Evolutionary conservation across 2,888 invertebrate species (phyloP).

Genomic region (Bedellia somnulentella): DNA sequence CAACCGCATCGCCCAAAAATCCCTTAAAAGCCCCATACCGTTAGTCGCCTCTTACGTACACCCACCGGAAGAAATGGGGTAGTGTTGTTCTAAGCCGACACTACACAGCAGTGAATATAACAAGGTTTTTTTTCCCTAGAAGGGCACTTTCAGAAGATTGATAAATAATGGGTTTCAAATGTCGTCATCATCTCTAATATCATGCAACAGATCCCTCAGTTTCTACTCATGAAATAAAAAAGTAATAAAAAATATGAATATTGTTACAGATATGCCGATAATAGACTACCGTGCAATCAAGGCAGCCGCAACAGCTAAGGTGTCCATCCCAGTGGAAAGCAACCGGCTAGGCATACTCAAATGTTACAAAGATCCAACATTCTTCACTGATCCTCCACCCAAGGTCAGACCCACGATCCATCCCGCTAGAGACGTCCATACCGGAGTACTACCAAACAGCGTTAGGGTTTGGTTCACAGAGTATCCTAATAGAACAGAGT

Average conservation of each 20-base stretch:
- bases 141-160: no score
- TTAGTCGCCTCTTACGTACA: no score
- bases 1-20: no score
- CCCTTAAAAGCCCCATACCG: no score
- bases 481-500: conserved; percentile 65
- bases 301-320: conserved; percentile 63
- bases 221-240: no score
- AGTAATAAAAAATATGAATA: neutral
- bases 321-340: conserved; percentile 60
- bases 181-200: no score
- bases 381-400: conserved; percentile 54
- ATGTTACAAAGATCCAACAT: conserved; percentile 65
- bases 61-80: no score
- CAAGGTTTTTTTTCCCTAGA: no score
- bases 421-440: conserved; percentile 38
- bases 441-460: conserved; percentile 43
- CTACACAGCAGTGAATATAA: neutral
- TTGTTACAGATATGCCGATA: conserved; percentile 42
- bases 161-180: no score
- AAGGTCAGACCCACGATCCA: conserved; percentile 58
- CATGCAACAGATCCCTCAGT: no score
- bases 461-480: conserved; percentile 55
- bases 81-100: no score
- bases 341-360: conserved; percentile 55
- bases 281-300: conserved; percentile 57